phyloP scores from a whole-genome alignment of 2,888 invertebrate genomes.

The Isotomurus palustris region DNA sequence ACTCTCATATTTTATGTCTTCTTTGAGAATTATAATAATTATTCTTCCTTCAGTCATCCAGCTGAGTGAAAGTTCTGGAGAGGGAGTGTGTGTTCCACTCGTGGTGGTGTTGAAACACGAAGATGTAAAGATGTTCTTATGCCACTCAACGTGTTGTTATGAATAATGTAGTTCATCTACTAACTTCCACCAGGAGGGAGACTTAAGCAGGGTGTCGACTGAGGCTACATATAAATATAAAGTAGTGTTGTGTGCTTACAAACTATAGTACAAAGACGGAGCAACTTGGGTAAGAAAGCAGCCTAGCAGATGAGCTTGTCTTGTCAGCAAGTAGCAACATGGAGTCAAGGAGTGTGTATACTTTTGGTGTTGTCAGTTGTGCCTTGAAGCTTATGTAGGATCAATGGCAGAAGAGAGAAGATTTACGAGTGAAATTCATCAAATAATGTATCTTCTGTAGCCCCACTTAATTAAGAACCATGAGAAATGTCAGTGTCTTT shows the following conservation, averaged over 20 bases:
- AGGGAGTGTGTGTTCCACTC: no score
- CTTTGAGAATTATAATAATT: no score
- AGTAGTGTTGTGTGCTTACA: no score
- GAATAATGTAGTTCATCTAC: background rate
- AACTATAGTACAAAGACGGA: no score
- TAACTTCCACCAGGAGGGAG: background rate
- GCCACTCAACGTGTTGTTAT: background rate
- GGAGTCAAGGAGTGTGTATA: background rate
- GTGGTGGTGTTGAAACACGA: background rate
- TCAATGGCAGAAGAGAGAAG: background rate
- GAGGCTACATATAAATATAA: no score
- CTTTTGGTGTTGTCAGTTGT: background rate
- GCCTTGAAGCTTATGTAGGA: background rate
- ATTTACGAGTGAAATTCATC: background rate
- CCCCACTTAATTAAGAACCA: no score
- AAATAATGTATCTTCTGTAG: background rate
- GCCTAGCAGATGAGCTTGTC: background rate
- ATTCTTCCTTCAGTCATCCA: no score
- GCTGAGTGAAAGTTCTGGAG: no score
- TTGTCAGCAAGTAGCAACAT: background rate
- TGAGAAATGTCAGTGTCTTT: background rate
- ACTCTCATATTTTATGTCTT: no score
- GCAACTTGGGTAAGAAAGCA: no score
- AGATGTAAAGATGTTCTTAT: background rate
- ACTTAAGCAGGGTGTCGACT: no score